Evolutionary conservation across 1,140 invertebrate genomes (phyloP), one percentile per base, ranked within the genome.

Genomic region (Macrostomum lignano): DNA sequence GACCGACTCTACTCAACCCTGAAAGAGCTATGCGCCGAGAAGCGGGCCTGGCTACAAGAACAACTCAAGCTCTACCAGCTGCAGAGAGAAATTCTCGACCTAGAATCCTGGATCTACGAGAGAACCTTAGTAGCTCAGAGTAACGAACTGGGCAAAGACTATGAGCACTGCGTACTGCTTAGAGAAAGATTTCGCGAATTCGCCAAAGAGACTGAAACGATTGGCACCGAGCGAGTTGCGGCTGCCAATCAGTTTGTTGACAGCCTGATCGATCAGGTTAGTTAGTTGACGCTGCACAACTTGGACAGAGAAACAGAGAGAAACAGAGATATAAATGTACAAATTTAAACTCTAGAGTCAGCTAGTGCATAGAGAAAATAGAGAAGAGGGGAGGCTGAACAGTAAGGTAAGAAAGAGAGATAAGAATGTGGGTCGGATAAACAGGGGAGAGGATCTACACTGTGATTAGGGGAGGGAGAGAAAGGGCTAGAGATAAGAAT

Each of bases 21-120:
- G 7, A 91, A 91, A 57, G 91, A 98, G 61, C 57, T 98, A 44
- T 76, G 82, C 3, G 71, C 75, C 31, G 91, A 98, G 54, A 61
- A 88, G 17, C 66, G 82, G 39, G 75, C 74, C 13, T 82, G 86
- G 50, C 60, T 98, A 32, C 84, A 94, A 47, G 86, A 98, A 61
- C 84, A 84, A 0, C 62, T 96, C 22, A 75, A 91, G 46, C 56
- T 94, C 35, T 94, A 88, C 61, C 77, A 81, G 62, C 61, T 96
- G 28, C 82, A 79, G 39, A 65, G 88, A 28, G 91, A 98, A 60
- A 86, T 98, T 6, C 84, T 93, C 45, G 91, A 98, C 58, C 60
- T 98, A 21, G 79, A 94, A 53, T 84, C 94, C 58, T 98, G 91
- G 91, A 98, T 98, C 37, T 73, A 77, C 1, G 88, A 98, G 56